Conservation (phyloP, 1,140 invertebrate species). For the Bombus haemorrhoidalis region DNA sequence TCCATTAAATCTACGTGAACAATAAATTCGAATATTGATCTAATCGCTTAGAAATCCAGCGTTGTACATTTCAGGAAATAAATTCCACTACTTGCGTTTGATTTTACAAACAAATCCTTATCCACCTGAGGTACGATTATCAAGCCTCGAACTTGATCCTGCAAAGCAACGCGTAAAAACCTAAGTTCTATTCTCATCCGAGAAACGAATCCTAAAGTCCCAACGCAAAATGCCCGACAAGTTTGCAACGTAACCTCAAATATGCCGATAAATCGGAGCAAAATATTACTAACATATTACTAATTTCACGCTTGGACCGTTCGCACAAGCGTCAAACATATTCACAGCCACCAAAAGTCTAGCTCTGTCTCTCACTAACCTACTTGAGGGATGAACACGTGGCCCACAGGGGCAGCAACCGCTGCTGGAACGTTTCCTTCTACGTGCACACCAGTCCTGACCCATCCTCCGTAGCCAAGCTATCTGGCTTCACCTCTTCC, state of each 20-base stretch:
- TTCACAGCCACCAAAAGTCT: constrained; percentile 22
- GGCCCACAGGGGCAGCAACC: constrained; percentile 84
- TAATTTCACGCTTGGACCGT: background rate
- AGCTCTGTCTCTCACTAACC: constrained; percentile 71
- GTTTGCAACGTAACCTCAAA: too few relatives aligned
- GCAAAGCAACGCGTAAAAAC: too few relatives aligned
- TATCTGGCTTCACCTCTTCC: constrained; percentile 31
- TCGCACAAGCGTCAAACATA: background rate
- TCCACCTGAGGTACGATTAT: too few relatives aligned
- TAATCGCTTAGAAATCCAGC: background rate
- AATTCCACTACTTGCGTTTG: too few relatives aligned
- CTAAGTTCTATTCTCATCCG: too few relatives aligned
- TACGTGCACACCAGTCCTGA: constrained; percentile 88
- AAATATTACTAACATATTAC: too few relatives aligned
- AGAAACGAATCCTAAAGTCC: too few relatives aligned
- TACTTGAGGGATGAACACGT: constrained; percentile 85
- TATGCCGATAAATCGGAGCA: background rate
- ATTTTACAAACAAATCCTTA: too few relatives aligned
- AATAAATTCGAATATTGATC: background rate
- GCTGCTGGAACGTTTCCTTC: constrained; percentile 85
- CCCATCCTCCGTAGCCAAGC: constrained; percentile 82
- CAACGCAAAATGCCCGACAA: too few relatives aligned
- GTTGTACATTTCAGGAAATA: too few relatives aligned
- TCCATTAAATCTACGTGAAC: constrained; percentile 27
- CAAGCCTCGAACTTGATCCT: too few relatives aligned